phyloP scores from a whole-genome alignment of 1,140 invertebrate species.

The Asbolus verrucosus region DNA sequence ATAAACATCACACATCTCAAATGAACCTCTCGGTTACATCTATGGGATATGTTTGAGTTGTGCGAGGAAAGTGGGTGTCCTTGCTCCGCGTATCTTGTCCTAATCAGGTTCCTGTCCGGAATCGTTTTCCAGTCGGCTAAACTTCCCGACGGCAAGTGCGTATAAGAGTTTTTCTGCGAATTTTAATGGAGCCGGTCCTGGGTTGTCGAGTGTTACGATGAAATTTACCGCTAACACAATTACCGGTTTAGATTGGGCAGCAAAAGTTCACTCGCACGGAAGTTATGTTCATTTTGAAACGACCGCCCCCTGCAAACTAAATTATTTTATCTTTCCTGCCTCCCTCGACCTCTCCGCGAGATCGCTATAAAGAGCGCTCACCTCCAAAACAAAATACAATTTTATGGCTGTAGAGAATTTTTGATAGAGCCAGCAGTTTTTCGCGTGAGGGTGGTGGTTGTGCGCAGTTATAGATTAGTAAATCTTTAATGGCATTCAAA shows the following conservation, averaged over 20 bases:
- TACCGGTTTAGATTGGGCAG: slow-evolving; percentile 62
- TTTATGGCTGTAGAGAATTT: slow-evolving; percentile 16
- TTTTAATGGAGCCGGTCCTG: slow-evolving; percentile 38
- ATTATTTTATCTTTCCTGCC: slow-evolving; percentile 55
- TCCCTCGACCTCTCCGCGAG: slow-evolving; percentile 8
- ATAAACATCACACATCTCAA: too few relatives aligned
- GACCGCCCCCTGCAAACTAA: slow-evolving; percentile 55
- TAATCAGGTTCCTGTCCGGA: slow-evolving; percentile 21
- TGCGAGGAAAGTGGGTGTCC: not conserved
- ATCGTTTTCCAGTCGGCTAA: slow-evolving; percentile 10
- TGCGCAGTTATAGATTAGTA: not conserved
- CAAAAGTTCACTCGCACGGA: slow-evolving; percentile 58
- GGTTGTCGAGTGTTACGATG: slow-evolving; percentile 56
- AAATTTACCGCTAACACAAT: slow-evolving; percentile 62
- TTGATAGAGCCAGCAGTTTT: too few relatives aligned
- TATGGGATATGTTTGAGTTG: too few relatives aligned
- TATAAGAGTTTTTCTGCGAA: slow-evolving; percentile 37
- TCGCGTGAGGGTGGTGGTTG: not conserved
- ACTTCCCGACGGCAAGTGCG: not conserved
- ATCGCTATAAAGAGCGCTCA: slow-evolving; percentile 24
- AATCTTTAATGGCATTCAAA: slow-evolving; percentile 1
- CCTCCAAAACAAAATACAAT: slow-evolving; percentile 22
- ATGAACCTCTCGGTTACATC: too few relatives aligned
- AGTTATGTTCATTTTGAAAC: slow-evolving; percentile 62
- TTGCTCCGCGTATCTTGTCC: not conserved